phyloP scores from a whole-genome alignment of 2,888 invertebrate genomes.

The Mesorhabditis sp. region DNA sequence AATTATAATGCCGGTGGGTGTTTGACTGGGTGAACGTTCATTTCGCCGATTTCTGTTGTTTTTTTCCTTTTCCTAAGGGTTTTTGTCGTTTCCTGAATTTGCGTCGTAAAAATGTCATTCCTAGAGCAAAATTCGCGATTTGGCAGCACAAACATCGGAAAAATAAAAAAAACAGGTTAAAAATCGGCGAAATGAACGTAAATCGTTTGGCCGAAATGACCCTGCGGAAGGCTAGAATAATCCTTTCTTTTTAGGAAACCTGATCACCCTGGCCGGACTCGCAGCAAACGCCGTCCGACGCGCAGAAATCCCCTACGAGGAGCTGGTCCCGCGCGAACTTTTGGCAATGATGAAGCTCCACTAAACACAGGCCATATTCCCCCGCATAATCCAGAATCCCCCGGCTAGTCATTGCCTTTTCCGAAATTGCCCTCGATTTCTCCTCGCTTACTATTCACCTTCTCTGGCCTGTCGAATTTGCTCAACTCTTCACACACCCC shows the following conservation, averaged over 20 bases:
- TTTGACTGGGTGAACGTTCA: no score
- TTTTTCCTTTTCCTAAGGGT: no score
- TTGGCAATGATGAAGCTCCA: constrained; percentile 1
- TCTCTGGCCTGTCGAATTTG: no score
- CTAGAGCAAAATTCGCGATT: not conserved
- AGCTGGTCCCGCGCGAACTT: not conserved
- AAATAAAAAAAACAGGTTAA: constrained; percentile 12
- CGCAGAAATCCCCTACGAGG: constrained; percentile 12
- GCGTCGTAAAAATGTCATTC: no score
- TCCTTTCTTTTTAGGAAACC: constrained; percentile 19
- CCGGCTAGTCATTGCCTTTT: no score
- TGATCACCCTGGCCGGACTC: constrained; percentile 22
- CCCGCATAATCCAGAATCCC: no score
- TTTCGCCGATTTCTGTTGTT: no score
- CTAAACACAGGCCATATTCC: not conserved
- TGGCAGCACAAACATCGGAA: constrained; percentile 12
- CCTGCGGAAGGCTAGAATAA: not conserved
- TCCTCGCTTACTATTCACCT: no score
- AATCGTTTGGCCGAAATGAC: no score
- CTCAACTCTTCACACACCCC: no score
- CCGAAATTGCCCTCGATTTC: no score
- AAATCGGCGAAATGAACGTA: no score
- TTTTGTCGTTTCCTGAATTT: not conserved
- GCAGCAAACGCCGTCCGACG: constrained; percentile 25
- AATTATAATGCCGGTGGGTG: not conserved